phyloP scores from a whole-genome alignment of 1,140 invertebrate species.

The Drosophila seguyi region DNA sequence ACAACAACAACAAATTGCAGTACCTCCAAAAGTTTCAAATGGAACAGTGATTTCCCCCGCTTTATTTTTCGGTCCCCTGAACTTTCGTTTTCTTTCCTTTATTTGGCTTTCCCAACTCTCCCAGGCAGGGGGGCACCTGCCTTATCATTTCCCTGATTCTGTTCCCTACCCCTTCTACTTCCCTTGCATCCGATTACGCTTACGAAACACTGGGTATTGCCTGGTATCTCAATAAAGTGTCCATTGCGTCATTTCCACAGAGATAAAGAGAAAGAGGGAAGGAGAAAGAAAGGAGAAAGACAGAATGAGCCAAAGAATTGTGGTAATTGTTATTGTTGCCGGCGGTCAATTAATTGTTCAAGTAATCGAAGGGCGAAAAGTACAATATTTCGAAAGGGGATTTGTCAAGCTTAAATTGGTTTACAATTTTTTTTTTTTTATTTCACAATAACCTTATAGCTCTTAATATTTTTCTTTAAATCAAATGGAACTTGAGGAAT shows the following conservation, averaged over 20 bases:
- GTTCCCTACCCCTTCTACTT: neutral
- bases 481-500: neutral
- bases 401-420: slow-evolving; percentile 29
- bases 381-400: slow-evolving; percentile 5
- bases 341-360: slow-evolving; percentile 40
- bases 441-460: neutral
- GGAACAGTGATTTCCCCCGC: neutral
- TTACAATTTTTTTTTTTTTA: slow-evolving; percentile 1
- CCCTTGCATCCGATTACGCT: slow-evolving; percentile 15
- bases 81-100: slow-evolving; percentile 42
- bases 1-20: slow-evolving; percentile 57
- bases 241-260: slow-evolving; percentile 59
- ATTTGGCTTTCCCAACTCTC: slow-evolving; percentile 17
- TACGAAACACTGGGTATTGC: slow-evolving; percentile 27
- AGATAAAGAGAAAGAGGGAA: neutral
- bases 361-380: slow-evolving; percentile 7
- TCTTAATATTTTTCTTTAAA: neutral
- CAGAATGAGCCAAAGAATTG: neutral
- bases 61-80: slow-evolving; percentile 35
- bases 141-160: slow-evolving; percentile 24
- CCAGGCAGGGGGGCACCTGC: slow-evolving; percentile 7
- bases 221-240: slow-evolving; percentile 55
- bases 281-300: neutral
- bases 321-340: slow-evolving; percentile 27
- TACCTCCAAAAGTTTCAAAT: slow-evolving; percentile 31